Evolutionary conservation across 2,113 vertebrate species (phyloP), one percentile per base, ranked within the genome.

Genomic region (Motacilla tschutschensis): DNA sequence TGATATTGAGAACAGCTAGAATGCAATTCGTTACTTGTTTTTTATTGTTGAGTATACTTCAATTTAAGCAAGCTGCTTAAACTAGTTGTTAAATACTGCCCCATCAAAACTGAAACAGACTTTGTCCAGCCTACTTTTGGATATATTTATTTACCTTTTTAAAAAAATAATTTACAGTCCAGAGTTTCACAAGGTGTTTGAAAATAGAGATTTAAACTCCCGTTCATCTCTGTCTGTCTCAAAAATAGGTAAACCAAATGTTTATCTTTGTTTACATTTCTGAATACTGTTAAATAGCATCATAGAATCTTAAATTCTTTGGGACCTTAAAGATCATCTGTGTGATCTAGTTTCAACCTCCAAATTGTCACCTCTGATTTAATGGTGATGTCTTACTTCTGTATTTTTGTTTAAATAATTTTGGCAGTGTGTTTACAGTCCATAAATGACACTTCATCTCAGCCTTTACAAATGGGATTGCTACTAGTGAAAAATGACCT

Each of bases 221-320:
- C 58, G 0, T 51, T 73, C 24, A 38, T 82, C 28, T 63, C 12
- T 1, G 1, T 48, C 6, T 63, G 2, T 36, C 10, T 51, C 13
- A 11, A 70, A 73, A 63, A n/a, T 5, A 43, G 5, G 9, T 43
- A 81, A 88, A 74, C 2, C 1, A 38, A 71, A 66, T 25, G 4
- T 22, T 3, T 57, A 7, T 62, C 20, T 7, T 73, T 10, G 54
- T 72, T 87, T 25, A 11, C 4, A 10, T 48, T 67, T 82, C 38
- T 84, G 35, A 87, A 58, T 57, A 22, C 35, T 48, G 10, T 78
- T 83, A 79, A 57, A 28, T 50, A 20, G 15, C 29, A 44, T 71
- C 10, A 28, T 3, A 33, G 10, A 38, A 20, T 29, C 43, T 43
- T 43, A 43, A 50, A 65, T 65, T 50, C 13, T 43, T 58, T 28